Percentiles rank a stretch among this genome's conserved stretches.
phyloP scores from a whole-genome alignment of 2,888 invertebrate species.

The Tenthredo scrophulariae region DNA sequence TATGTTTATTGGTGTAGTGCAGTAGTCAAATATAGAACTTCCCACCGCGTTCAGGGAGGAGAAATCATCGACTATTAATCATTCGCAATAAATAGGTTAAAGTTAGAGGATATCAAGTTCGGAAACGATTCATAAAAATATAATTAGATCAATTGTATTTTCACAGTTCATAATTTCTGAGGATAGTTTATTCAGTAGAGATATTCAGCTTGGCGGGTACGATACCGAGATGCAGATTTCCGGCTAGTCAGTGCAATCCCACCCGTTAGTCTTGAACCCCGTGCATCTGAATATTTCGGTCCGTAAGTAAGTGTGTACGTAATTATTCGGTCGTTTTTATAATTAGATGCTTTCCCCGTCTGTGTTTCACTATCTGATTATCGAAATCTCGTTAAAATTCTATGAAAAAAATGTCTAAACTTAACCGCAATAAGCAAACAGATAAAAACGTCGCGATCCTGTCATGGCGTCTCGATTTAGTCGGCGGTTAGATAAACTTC shows the following conservation, averaged over 20 bases:
- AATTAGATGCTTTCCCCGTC: not conserved
- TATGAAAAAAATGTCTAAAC: not conserved
- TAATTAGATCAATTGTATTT: not conserved
- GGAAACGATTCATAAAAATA: not conserved
- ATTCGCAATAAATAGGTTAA: not conserved
- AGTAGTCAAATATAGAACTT: not conserved
- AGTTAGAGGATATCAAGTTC: not conserved
- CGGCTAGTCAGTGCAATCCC: not conserved
- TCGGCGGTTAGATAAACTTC: not conserved
- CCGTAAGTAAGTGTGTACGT: not conserved
- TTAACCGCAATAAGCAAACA: not conserved
- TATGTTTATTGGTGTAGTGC: not conserved
- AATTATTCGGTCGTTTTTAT: not conserved
- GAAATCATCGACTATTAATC: not conserved
- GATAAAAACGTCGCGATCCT: not conserved
- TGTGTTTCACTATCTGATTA: not conserved
- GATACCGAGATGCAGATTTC: not conserved
- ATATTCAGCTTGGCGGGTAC: not conserved
- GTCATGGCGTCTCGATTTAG: not conserved
- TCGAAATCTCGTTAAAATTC: not conserved
- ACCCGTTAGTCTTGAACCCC: not conserved
- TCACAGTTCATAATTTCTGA: not conserved
- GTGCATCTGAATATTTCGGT: not conserved
- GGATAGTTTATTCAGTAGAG: not conserved
- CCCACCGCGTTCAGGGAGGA: too few relatives aligned